Percentiles rank a stretch among this genome's conserved stretches.
Conservation (phyloP, 37 sponge, comb jelly and placozoan species). For the Aphrocallistes beatrix region DNA sequence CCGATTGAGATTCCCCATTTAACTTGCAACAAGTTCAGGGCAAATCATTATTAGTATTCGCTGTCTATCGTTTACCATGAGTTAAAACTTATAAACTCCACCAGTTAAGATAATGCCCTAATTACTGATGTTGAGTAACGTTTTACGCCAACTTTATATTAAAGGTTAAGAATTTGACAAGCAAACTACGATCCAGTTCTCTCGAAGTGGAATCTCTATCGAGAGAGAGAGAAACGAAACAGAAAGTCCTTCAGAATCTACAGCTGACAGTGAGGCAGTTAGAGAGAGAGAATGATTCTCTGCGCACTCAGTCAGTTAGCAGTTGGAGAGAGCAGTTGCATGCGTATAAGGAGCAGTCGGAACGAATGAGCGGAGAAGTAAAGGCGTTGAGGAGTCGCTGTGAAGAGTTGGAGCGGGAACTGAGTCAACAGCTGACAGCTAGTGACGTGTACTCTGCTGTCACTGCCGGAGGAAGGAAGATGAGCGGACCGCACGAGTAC, state of each 20-base stretch:
- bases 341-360: background rate
- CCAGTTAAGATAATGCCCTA: too few relatives aligned
- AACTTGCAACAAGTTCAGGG: too few relatives aligned
- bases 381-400: background rate
- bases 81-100: too few relatives aligned
- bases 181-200: background rate
- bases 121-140: too few relatives aligned
- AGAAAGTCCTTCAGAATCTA: background rate
- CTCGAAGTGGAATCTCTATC: background rate
- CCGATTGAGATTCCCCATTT: too few relatives aligned
- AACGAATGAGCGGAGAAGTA: background rate
- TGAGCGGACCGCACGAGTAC: background rate
- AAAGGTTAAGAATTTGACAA: background rate
- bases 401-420: background rate
- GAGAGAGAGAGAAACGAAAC: background rate
- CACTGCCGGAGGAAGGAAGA: background rate
- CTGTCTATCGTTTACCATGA: too few relatives aligned
- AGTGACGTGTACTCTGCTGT: constrained; percentile 14
- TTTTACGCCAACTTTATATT: too few relatives aligned
- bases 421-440: constrained; percentile 9
- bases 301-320: background rate
- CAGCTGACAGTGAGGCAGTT: constrained; percentile 6
- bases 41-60: too few relatives aligned
- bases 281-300: constrained; percentile 6
- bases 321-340: background rate